A percentile compares a stretch with the other conserved stretches of the same genome.
Evolutionary conservation across 2,113 vertebrate genomes (phyloP).

Genomic region (Anguilla rostrata): DNA sequence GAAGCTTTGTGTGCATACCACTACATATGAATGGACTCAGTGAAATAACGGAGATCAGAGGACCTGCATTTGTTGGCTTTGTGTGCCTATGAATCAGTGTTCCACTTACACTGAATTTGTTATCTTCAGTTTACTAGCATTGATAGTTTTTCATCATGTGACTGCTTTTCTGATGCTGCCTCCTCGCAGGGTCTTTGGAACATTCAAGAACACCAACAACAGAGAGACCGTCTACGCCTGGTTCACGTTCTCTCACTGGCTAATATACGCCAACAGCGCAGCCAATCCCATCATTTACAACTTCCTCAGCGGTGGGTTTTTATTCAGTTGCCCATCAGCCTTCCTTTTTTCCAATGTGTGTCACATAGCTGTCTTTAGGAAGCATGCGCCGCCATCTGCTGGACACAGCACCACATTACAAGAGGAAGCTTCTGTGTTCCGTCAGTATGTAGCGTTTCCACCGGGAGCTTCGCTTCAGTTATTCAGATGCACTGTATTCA

Average conservation of each 20-base stretch:
- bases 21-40: neutral
- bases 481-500: too few species aligned
- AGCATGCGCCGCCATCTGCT: constrained; percentile 50
- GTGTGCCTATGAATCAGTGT: neutral
- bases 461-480: too few species aligned
- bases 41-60: neutral
- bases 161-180: constrained; percentile 2
- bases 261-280: constrained; percentile 96
- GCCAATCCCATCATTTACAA: constrained; percentile 98
- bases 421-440: neutral
- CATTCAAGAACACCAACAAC: constrained; percentile 85
- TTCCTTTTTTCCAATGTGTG: neutral
- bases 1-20: neutral
- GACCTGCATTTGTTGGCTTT: neutral
- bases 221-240: constrained; percentile 93
- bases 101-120: neutral
- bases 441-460: neutral
- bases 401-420: constrained; percentile 29
- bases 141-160: neutral
- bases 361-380: neutral
- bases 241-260: constrained; percentile 97
- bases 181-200: constrained; percentile 85
- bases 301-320: constrained; percentile 91
- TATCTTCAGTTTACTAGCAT: neutral
- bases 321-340: neutral